Conservation (phyloP, 2,888 invertebrate species). For the Spodoptera picta region DNA sequence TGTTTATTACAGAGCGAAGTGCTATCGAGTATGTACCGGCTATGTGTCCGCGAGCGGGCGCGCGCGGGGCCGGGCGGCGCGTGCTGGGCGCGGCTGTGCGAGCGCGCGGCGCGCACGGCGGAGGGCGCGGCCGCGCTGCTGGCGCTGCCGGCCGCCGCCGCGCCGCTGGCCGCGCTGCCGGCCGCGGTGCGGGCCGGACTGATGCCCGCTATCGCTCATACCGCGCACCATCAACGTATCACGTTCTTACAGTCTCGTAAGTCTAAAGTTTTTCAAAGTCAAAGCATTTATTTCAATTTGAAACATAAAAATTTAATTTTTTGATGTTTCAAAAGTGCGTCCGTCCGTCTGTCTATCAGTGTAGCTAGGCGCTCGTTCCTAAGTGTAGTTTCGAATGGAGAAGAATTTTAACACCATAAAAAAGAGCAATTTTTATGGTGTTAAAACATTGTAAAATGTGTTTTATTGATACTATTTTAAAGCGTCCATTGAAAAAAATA, state of each 20-base stretch:
- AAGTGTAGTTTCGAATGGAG: too few relatives aligned
- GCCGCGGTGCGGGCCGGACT: conserved; percentile 60
- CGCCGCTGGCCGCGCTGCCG: conserved; percentile 60
- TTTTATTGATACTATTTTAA: too few relatives aligned
- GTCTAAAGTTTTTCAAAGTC: conserved; percentile 29
- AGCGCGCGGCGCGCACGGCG: conserved; percentile 49
- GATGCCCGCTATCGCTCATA: conserved; percentile 78
- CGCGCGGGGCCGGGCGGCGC: conserved; percentile 45
- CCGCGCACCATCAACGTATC: conserved; percentile 73
- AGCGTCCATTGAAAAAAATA: too few relatives aligned
- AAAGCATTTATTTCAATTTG: too few relatives aligned
- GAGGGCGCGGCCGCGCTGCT: conserved; percentile 66
- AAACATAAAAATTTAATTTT: too few relatives aligned
- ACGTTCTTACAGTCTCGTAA: conserved; percentile 75
- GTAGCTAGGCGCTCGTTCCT: too few relatives aligned
- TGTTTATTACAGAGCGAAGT: conserved; percentile 68
- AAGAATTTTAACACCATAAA: too few relatives aligned
- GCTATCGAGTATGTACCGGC: conserved; percentile 64
- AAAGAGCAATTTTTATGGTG: too few relatives aligned
- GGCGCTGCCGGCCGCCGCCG: conserved; percentile 45
- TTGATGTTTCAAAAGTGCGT: too few relatives aligned
- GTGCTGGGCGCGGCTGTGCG: conserved; percentile 64
- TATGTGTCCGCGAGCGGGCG: conserved; percentile 62
- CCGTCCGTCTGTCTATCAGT: too few relatives aligned
- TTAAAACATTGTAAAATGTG: too few relatives aligned